Evolutionary conservation across 2,888 invertebrate species (phyloP).

Genomic region (Chrysopilus asiliformis): DNA sequence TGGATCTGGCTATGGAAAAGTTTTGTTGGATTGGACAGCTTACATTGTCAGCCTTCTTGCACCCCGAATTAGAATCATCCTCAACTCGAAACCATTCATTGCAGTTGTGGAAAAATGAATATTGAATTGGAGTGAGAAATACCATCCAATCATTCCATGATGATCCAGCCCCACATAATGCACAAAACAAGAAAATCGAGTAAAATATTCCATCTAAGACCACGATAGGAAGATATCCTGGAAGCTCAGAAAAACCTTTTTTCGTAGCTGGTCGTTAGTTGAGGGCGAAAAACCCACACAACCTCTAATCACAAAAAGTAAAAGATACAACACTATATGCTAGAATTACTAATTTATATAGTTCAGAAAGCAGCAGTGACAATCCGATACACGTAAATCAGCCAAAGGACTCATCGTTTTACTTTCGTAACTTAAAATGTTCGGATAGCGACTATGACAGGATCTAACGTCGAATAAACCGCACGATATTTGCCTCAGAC

Average conservation of each 20-base stretch:
- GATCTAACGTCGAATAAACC: slow-evolving; percentile 9
- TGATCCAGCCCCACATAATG: too few relatives aligned
- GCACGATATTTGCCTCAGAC: slow-evolving; percentile 2
- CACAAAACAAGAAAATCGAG: too few relatives aligned
- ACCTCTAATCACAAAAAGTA: too few relatives aligned
- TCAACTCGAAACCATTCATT: too few relatives aligned
- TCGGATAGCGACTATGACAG: slow-evolving; percentile 5
- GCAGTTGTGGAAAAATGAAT: too few relatives aligned
- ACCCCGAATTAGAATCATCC: too few relatives aligned
- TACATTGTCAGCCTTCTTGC: too few relatives aligned
- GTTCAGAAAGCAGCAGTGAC: slow-evolving; percentile 13
- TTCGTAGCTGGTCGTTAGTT: background rate
- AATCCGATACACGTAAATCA: slow-evolving; percentile 9
- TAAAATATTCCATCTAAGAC: too few relatives aligned
- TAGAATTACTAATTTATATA: slow-evolving; percentile 13
- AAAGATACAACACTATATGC: slow-evolving; percentile 3
- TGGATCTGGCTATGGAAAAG: background rate
- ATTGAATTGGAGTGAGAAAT: slow-evolving; percentile 1
- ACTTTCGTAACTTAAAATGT: too few relatives aligned
- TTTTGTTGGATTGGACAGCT: slow-evolving; percentile 2
- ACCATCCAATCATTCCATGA: background rate
- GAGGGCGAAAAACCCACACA: background rate
- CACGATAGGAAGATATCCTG: background rate
- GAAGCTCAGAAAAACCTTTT: background rate
- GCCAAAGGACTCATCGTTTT: background rate